Conservation (phyloP, 1,140 invertebrate genomes). For the Ericerus pela region DNA sequence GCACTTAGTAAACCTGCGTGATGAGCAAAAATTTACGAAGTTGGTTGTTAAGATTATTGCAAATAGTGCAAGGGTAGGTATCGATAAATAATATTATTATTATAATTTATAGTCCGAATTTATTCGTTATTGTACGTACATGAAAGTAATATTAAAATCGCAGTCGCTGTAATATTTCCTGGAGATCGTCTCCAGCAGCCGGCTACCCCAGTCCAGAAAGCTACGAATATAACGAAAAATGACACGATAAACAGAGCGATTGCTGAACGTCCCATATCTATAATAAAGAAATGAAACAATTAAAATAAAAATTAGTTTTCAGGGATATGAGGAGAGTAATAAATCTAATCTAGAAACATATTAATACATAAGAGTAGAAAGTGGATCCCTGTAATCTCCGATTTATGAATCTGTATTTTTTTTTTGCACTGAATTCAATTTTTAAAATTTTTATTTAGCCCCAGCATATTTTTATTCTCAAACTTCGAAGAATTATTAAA, state of each 20-base stretch:
- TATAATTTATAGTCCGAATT: background rate
- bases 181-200: slow-evolving; percentile 85
- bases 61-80: background rate
- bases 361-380: too few relatives aligned
- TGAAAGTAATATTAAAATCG: slow-evolving; percentile 74
- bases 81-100: background rate
- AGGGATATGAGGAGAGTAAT: too few relatives aligned
- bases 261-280: slow-evolving; percentile 81
- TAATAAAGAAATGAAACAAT: slow-evolving; percentile 27
- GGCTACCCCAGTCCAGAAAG: slow-evolving; percentile 83
- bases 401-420: too few relatives aligned
- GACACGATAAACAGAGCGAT: slow-evolving; percentile 80
- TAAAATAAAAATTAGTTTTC: too few relatives aligned
- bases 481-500: too few relatives aligned
- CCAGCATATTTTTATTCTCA: too few relatives aligned
- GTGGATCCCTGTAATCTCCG: too few relatives aligned
- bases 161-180: slow-evolving; percentile 82
- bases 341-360: too few relatives aligned
- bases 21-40: slow-evolving; percentile 16
- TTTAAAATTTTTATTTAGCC: too few relatives aligned
- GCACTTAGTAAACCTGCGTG: slow-evolving; percentile 72
- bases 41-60: background rate
- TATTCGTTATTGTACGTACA: slow-evolving; percentile 44
- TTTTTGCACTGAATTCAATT: too few relatives aligned
- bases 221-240: slow-evolving; percentile 76